Evolutionary conservation across 2,797 vertebrate species (phyloP), one percentile per base, ranked within the genome.

Genomic region (Lutjanus argentimaculatus): DNA sequence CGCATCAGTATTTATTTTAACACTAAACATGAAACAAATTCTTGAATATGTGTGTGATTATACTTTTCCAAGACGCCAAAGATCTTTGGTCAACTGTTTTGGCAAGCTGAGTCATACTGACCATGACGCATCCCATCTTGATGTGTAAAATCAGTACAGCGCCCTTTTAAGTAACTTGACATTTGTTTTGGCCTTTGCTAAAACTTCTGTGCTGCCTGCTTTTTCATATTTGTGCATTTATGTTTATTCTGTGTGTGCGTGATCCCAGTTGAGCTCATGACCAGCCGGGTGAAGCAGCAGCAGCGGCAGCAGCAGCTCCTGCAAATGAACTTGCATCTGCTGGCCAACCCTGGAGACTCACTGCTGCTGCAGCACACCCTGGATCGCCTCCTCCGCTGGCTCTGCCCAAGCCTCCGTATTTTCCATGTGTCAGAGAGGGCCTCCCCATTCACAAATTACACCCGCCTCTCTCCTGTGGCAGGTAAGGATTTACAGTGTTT

Each of bases 401-500:
- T 99, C 19, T 97, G 96, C 84, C 96, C 96, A 0, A 96, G 96
- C 51, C 58, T 97, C 61, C 93, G 61, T 10, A 94, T 98, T 77
- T 99, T 99, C 85, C 94, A 97, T 15, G 98, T 99, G 75, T 98
- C 98, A 0, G 98, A 99, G 86, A 87, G 96, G 48, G 92, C 92
- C 6, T 89, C 95, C 11, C 96, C 97, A 0, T 65, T 94, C 67
- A 95, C 90, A 14, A 93, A 80, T 67, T 91, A 86, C 0, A 65
- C 93, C 11, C 94, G 77, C 6, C 91, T 90, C 69, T 93, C 85
- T 66, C 91, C 93, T 3, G 83, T 76, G 68, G 90, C 92, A 65
- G 94, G 94, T 95, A 72, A 70, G 22, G 11, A 17, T 49, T 25
- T 19, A 6, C 14, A 63, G 1, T 73, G 43, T 51, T 36, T 36